Evolutionary conservation across 2,888 invertebrate genomes (phyloP).

Genomic region (Spialia ferax): DNA sequence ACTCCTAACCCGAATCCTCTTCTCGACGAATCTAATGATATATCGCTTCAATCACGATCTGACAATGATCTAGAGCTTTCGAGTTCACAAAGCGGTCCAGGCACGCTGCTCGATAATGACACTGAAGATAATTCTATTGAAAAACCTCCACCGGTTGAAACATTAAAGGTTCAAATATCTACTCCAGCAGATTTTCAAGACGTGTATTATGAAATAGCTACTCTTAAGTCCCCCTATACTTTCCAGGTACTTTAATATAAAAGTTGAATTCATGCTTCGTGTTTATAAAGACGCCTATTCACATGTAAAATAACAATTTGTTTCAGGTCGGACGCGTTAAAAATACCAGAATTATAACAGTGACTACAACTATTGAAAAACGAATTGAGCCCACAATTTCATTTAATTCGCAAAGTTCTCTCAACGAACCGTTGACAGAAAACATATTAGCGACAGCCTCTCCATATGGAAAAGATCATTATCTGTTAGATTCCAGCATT

Average conservation of each 20-base stretch:
- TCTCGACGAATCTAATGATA: constrained; percentile 80
- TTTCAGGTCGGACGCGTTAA: constrained; percentile 94
- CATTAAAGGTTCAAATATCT: constrained; percentile 95
- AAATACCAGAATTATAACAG: constrained; percentile 95
- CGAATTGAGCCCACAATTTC: constrained; percentile 88
- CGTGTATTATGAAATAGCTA: constrained; percentile 95
- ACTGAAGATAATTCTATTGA: constrained; percentile 89
- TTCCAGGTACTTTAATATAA: constrained; percentile 90
- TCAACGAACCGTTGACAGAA: constrained; percentile 94
- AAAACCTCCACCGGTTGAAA: constrained; percentile 90
- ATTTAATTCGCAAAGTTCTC: constrained; percentile 84
- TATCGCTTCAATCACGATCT: constrained; percentile 85
- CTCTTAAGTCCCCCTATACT: constrained; percentile 95
- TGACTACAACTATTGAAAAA: constrained; percentile 95
- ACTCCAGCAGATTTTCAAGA: constrained; percentile 95
- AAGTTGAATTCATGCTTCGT: not conserved
- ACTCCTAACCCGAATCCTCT: constrained; percentile 77
- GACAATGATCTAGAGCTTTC: constrained; percentile 91
- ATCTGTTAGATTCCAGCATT: constrained; percentile 91
- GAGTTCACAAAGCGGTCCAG: constrained; percentile 89
- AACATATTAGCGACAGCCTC: constrained; percentile 94
- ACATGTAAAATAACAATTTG: constrained; percentile 35
- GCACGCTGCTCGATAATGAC: constrained; percentile 87
- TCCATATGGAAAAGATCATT: constrained; percentile 90
- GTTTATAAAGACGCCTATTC: constrained; percentile 30